Evolutionary conservation across 2,888 invertebrate genomes (phyloP).

Genomic region (Apamea sordens): DNA sequence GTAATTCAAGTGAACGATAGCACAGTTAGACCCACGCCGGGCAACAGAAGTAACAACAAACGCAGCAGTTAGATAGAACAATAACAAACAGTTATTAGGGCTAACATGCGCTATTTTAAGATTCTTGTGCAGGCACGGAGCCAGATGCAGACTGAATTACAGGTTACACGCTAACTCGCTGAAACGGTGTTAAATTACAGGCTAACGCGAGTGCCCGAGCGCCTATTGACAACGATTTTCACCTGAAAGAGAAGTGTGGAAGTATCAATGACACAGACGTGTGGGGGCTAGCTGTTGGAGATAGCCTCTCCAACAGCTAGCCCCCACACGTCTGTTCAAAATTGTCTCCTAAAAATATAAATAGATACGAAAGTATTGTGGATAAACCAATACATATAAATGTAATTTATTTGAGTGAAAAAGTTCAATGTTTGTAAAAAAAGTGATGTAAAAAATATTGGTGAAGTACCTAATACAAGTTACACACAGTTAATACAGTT

Average conservation of each 20-base stretch:
- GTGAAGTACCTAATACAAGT: neutral
- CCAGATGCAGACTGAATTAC: conserved; percentile 64
- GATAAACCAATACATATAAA: neutral
- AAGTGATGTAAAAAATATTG: neutral
- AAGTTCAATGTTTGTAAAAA: neutral
- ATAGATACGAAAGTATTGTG: neutral
- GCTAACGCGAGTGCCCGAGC: conserved; percentile 31
- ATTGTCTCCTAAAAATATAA: neutral
- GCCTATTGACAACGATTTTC: conserved; percentile 52
- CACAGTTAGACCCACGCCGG: neutral
- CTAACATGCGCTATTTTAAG: conserved; percentile 59
- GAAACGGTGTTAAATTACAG: conserved; percentile 64
- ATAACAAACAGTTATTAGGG: conserved; percentile 56
- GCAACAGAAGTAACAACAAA: conserved; percentile 24
- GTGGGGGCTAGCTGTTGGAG: neutral
- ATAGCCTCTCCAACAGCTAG: no score
- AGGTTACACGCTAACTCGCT: conserved; percentile 63
- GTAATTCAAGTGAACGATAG: neutral
- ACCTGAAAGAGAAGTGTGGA: conserved; percentile 40
- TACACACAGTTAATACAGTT: no score
- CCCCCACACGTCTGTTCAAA: no score
- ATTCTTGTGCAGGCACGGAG: conserved; percentile 41
- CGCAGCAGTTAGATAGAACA: conserved; percentile 34
- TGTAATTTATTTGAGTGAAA: neutral
- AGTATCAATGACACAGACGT: conserved; percentile 40